These are phyloP conservation scores for Moxostoma hubbsi DNA, from an alignment of 2,797 vertebrate genomes.

Conservation along the genomic window DNA sequence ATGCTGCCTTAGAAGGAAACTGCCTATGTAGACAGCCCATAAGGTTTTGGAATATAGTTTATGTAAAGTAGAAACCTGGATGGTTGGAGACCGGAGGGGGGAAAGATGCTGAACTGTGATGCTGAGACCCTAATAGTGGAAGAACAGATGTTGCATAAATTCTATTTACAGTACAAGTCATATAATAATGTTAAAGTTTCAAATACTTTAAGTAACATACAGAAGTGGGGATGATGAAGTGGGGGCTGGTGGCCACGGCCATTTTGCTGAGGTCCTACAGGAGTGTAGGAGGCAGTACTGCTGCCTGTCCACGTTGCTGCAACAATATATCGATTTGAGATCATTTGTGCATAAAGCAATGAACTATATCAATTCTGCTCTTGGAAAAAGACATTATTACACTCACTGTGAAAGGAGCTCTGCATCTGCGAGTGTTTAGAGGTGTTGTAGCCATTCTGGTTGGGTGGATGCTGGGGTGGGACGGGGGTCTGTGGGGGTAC, in stretches of 20 bases:
- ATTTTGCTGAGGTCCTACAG: slow-evolving; percentile 65
- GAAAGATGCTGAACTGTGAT: slow-evolving; percentile 74
- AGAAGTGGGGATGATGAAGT: slow-evolving; percentile 71
- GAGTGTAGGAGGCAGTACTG: slow-evolving; percentile 63
- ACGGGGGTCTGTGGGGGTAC: slow-evolving; percentile 64
- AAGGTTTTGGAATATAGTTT: neutral
- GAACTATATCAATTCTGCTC: neutral
- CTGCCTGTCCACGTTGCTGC: slow-evolving; percentile 67
- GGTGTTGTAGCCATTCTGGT: slow-evolving; percentile 73
- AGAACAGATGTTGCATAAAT: neutral
- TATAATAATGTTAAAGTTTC: neutral
- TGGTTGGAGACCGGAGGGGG: slow-evolving; percentile 80
- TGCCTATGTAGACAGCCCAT: too few relatives aligned
- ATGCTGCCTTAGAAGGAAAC: too few relatives aligned
- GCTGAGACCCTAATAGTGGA: slow-evolving; percentile 75
- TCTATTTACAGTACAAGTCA: too few relatives aligned
- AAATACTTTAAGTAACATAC: slow-evolving; percentile 57
- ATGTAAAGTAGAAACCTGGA: slow-evolving; percentile 67
- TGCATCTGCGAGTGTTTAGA: slow-evolving; percentile 65
- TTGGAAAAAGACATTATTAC: too few relatives aligned
- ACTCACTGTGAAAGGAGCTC: slow-evolving; percentile 59
- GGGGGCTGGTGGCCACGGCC: slow-evolving; percentile 65
- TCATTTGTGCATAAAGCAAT: neutral
- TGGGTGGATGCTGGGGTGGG: slow-evolving; percentile 63
- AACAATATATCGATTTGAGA: slow-evolving; percentile 12